Evolutionary conservation across 2,113 vertebrate species (phyloP).

Genomic region (Genyomyrus donnyi): DNA sequence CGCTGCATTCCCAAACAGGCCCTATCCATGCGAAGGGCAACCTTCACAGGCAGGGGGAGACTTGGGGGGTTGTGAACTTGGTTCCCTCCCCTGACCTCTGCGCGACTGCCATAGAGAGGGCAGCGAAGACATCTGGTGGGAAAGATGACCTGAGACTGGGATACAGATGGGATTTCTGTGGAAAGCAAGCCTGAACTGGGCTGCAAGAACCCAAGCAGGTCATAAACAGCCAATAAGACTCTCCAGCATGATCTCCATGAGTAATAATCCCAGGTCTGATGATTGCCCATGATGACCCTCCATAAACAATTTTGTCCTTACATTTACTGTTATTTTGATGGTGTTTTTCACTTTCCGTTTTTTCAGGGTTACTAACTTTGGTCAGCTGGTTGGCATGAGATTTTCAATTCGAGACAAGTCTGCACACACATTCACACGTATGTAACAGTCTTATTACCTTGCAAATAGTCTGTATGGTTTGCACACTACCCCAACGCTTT

Average conservation of each 20-base stretch:
- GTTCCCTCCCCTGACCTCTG: slow-evolving; percentile 35
- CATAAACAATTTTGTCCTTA: neutral
- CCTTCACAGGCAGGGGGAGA: slow-evolving; percentile 13
- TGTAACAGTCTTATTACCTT: neutral
- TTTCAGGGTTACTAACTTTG: neutral
- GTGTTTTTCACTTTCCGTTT: neutral
- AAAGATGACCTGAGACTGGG: slow-evolving; percentile 13
- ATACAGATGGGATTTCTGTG: neutral
- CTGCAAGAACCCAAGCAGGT: slow-evolving; percentile 26
- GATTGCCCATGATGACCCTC: neutral
- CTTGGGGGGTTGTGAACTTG: slow-evolving; percentile 44
- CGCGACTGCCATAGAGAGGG: slow-evolving; percentile 35
- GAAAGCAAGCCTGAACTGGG: slow-evolving; percentile 16
- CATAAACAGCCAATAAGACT: slow-evolving; percentile 7
- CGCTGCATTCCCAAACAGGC: slow-evolving; percentile 39
- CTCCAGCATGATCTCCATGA: neutral
- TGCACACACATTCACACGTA: neutral
- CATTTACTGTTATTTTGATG: neutral
- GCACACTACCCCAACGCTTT: too few species aligned
- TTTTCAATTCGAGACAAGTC: neutral
- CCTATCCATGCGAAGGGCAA: slow-evolving; percentile 28
- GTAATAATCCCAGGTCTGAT: neutral
- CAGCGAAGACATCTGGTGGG: slow-evolving; percentile 55
- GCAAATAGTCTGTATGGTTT: neutral
- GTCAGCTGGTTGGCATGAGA: neutral